Base-by-base conservation (phyloP, 2,888 invertebrate genomes). In the Chromoteleia sp. region DNA sequence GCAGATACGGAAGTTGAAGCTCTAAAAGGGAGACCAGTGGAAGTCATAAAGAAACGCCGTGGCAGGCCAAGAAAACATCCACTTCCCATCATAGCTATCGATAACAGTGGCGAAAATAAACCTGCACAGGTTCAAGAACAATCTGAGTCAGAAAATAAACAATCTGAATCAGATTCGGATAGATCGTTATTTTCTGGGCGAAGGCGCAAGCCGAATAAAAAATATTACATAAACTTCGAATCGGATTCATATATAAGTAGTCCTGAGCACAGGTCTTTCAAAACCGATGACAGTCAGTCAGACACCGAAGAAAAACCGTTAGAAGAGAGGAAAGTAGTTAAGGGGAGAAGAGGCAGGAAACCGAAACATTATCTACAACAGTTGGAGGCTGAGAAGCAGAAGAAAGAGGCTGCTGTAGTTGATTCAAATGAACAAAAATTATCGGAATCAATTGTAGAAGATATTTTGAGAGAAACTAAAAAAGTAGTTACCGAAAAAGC, bases 241-340 rank as follows among this genome's bases (percentile, higher is more conserved):
- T 86, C 89, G 6, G 86, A 86, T 10, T 81, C 86, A 52, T 88
- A 87, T 41, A 54, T 86, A 10, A 86, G 86, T 48, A 88, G 87
- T 77, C 71, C 87, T 25, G 89, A 89, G 25, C 84, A 87, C n/a
- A 84, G 83, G 54, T 78, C 86, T 2, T 79, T 86, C 12, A 88
- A 82, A 79, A 89, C 87, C 8, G 90, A 91, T 63, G 90, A 90
- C 14, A 90, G 89, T 79, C 88, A 90, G 65, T 89, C 89, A 6
- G 90, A 91, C 48, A 87, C 78, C 0, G 90, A 91, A 2, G 88
- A 89, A 14, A 89, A 86, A 63, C 14, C 36, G 30, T 63, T 65
- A 0, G 86, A 68, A 56, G 52, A 36, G 15, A 58, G 58, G 21
- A 67, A 65, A 36, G 52, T 29, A n/a, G 12, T 56, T 5, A 79